phyloP scores from a whole-genome alignment of 1,140 invertebrate genomes.

The Saccostrea echinata region DNA sequence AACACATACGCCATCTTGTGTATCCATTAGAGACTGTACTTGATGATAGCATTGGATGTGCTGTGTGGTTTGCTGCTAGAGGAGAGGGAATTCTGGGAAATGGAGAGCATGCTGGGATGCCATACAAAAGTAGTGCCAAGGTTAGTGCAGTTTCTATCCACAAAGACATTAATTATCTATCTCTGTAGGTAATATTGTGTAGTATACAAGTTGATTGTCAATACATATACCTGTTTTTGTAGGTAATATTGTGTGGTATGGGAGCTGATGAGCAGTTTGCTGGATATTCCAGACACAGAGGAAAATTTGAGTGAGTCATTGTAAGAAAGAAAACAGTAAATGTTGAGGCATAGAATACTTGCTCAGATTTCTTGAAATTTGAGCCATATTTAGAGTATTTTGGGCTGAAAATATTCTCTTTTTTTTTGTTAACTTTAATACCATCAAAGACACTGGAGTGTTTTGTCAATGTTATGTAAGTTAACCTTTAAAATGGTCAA shows the following conservation, averaged over 20 bases:
- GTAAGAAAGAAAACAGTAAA: neutral
- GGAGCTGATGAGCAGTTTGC: constrained; percentile 98
- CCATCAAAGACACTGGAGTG: too few species aligned
- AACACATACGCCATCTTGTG: constrained; percentile 87
- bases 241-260: constrained; percentile 93
- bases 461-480: too few species aligned
- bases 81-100: constrained; percentile 83
- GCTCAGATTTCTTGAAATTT: neutral
- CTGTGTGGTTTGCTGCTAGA: constrained; percentile 96
- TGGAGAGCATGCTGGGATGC: constrained; percentile 57
- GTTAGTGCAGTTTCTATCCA: constrained; percentile 80
- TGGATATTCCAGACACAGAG: constrained; percentile 94
- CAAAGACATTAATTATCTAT: too few species aligned
- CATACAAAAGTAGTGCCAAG: constrained; percentile 83
- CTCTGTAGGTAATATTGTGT: constrained; percentile 82
- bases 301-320: constrained; percentile 77
- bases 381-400: neutral
- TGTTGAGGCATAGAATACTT: neutral
- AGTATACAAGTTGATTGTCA: constrained; percentile 88
- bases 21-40: constrained; percentile 88
- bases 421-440: too few species aligned
- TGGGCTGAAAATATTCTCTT: too few species aligned
- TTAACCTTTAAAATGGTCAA: neutral
- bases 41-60: constrained; percentile 96
- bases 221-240: constrained; percentile 18